Conservation (phyloP, 2,888 invertebrate genomes). For the Rhopalosiphum nymphaeae region DNA sequence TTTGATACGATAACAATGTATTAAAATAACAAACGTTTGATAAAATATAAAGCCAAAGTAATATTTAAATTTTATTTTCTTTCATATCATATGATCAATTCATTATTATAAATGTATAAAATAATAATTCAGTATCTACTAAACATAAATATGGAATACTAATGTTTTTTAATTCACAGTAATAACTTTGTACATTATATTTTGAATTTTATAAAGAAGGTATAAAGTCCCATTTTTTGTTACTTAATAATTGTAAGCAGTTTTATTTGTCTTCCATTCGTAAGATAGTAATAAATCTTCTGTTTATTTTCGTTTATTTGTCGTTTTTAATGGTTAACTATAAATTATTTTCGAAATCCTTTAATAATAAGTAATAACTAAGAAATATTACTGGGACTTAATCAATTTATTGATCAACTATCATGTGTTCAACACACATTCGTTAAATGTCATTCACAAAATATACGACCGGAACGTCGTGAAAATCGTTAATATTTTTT, state of each 20-base stretch:
- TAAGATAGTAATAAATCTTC: constrained; percentile 36
- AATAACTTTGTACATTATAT: background rate
- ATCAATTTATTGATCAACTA: constrained; percentile 42
- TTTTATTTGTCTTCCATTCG: constrained; percentile 35
- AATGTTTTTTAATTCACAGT: background rate
- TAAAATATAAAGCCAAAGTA: background rate
- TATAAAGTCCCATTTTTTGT: constrained; percentile 18
- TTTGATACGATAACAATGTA: background rate
- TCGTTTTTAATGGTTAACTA: constrained; percentile 33
- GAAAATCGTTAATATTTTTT: constrained; percentile 8
- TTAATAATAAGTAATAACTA: background rate
- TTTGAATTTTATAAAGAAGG: background rate
- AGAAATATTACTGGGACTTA: constrained; percentile 30
- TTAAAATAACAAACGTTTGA: background rate
- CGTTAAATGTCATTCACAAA: constrained; percentile 8
- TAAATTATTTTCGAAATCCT: constrained; percentile 49
- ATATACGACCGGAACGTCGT: background rate
- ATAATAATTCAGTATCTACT: background rate
- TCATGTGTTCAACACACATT: background rate
- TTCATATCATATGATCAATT: background rate
- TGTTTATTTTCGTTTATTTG: constrained; percentile 42
- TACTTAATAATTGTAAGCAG: background rate
- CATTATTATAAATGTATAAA: background rate
- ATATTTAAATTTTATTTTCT: background rate
- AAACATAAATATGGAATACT: background rate